These are phyloP conservation scores for Pycnonotus jocosus DNA, from an alignment of 2,113 vertebrate genomes.

Conservation along the genomic window DNA sequence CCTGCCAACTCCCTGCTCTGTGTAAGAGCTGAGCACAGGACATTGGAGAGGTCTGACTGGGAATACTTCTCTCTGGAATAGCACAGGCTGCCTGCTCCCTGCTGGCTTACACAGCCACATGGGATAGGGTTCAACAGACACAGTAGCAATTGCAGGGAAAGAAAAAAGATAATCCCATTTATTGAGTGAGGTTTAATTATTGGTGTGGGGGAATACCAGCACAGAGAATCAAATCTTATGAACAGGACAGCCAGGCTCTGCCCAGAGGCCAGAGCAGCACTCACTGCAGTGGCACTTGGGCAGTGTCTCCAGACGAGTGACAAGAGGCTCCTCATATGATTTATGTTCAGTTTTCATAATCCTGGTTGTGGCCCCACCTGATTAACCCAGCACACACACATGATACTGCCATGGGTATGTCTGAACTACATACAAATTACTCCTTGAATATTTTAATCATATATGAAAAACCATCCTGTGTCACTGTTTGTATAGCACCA, in stretches of 20 bases:
- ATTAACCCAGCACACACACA: neutral
- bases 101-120: neutral
- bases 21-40: too few species aligned
- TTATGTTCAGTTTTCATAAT: neutral
- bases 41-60: accelerated
- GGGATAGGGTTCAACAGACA: neutral
- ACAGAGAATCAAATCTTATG: neutral
- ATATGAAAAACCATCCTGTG: neutral
- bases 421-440: neutral
- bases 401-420: neutral
- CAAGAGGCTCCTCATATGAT: neutral
- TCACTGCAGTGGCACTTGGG: neutral
- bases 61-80: neutral
- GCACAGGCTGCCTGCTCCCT: accelerated
- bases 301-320: neutral
- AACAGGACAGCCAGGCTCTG: neutral
- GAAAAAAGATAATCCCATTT: neutral
- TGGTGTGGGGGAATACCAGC: neutral
- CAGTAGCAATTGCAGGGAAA: accelerated
- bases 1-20: neutral
- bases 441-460: neutral
- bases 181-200: neutral
- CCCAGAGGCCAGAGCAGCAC: neutral
- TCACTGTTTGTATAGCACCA: neutral
- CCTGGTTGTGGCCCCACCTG: accelerated